Evolutionary conservation across 2,888 invertebrate species (phyloP), one percentile per base, ranked within the genome.

Genomic region (Lepidocyrtinus sp.): DNA sequence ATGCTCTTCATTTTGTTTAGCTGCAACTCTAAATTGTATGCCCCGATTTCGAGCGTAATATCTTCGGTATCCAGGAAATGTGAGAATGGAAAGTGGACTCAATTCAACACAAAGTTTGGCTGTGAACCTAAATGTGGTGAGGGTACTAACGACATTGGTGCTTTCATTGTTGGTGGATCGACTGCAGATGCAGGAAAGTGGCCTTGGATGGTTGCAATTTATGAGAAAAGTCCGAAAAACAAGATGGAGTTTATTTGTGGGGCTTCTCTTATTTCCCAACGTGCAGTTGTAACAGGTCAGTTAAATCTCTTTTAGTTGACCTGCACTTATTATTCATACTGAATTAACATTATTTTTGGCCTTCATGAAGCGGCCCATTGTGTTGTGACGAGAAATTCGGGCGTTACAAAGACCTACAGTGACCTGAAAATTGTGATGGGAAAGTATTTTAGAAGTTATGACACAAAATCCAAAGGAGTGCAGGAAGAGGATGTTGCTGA

Each of bases 311-410:
- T n/a, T n/a, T n/a, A n/a, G 36, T 12, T 21, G 12, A 17, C 21
- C n/a, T 9, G n/a, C 17, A 15, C 19, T 45, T 27, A 19, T 65
- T 62, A 72, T 9, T 17, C 61, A 19, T 67, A 2, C 17, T n/a
- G n/a, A 22, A 25, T 3, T 25, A 19, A 19, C n/a, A 64, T n/a
- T n/a, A n/a, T n/a, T n/a, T n/a, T n/a, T n/a, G n/a, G n/a, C n/a
- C n/a, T n/a, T n/a, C n/a, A n/a, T n/a, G n/a, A n/a, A 82, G 85
- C 85, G 26, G 85, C 85, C 17, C 85, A 85, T 76, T 85, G 85
- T 64, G 84, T 82, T 5, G 81, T 82, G 1, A 59, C 67, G 62
- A 64, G 63, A 5, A 64, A 78, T 15, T 69, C 78, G 7, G n/a
- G n/a, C n/a, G n/a, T n/a, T n/a, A n/a, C 62, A 25, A 75, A 82